A percentile compares a stretch with the other conserved stretches of the same genome.
phyloP scores from a whole-genome alignment of 2,113 vertebrate genomes.

The Rhineura floridana region DNA sequence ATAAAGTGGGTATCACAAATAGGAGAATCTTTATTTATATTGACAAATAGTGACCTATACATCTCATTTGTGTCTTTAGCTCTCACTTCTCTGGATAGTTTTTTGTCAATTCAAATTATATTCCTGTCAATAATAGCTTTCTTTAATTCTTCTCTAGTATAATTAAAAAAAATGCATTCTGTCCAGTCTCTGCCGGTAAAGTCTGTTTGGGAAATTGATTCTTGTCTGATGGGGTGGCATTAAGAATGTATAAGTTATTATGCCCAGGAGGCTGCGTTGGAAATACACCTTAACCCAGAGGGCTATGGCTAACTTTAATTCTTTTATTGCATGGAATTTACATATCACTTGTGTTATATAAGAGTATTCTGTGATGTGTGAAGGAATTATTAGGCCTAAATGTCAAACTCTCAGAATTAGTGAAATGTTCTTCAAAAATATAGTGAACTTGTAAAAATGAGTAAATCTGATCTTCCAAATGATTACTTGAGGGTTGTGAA shows the following conservation, averaged over 20 bases:
- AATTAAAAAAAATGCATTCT: background rate
- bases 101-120: background rate
- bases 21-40: background rate
- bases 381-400: background rate
- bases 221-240: background rate
- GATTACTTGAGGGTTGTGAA: background rate
- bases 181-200: background rate
- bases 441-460: background rate
- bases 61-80: background rate
- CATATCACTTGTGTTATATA: background rate
- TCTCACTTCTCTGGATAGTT: background rate
- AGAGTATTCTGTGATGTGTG: background rate
- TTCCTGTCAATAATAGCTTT: background rate
- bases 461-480: background rate
- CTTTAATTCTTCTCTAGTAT: background rate
- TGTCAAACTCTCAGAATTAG: background rate
- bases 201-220: background rate
- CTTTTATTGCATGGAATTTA: background rate
- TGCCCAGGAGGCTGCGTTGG: background rate
- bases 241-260: background rate
- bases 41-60: background rate
- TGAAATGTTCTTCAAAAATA: background rate
- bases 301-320: background rate
- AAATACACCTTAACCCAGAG: background rate
- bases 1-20: background rate